Evolutionary conservation across 2,797 vertebrate species (phyloP), one percentile per base, ranked within the genome.

Genomic region (Falco biarmicus): DNA sequence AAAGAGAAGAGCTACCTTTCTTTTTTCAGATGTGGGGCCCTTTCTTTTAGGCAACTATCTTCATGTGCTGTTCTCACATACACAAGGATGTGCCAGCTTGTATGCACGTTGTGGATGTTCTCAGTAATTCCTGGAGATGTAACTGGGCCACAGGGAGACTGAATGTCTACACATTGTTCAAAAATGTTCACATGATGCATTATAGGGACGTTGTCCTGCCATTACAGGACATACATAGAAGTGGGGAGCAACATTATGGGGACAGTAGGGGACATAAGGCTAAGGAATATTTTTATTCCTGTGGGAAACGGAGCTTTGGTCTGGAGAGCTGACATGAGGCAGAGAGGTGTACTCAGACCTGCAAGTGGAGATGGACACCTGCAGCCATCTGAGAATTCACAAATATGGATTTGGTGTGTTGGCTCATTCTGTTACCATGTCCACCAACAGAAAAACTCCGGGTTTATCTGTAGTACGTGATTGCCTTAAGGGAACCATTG

Each of bases 91-190:
- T 32, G 79, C 20, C 50, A 69, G n/a, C 14, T 51, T 83, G 45
- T 69, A 16, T 0, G 0, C 28, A 22, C 16, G 37, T 7, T 1
- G 0, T 54, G 47, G 64, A 75, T 2, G 0, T 39, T 69, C 31
- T 37, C 16, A 14, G 31, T 29, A 64, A 37, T 19, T 31, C 20
- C n/a, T 1, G 1, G 24, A 69, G 22, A 39, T 51, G 21, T 73
- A 51, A 45, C 11, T 48, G 41, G 29, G 41, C 22, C 12, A 9
- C 25, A 39, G 32, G 8, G 29, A 66, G 34, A 48, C 24, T 41
- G 20, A 66, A 60, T 50, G 19, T 26, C 60, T 85, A 34, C 11
- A 6, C 11, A 6, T 31, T 81, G 39, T 57, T 82, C 12, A 68
- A 77, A 91, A 65, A 47, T 32, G 29, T 80, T 32, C 28, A 2